Evolutionary conservation across 2,113 vertebrate species (phyloP).

Genomic region (Ailuropoda melanoleuca): DNA sequence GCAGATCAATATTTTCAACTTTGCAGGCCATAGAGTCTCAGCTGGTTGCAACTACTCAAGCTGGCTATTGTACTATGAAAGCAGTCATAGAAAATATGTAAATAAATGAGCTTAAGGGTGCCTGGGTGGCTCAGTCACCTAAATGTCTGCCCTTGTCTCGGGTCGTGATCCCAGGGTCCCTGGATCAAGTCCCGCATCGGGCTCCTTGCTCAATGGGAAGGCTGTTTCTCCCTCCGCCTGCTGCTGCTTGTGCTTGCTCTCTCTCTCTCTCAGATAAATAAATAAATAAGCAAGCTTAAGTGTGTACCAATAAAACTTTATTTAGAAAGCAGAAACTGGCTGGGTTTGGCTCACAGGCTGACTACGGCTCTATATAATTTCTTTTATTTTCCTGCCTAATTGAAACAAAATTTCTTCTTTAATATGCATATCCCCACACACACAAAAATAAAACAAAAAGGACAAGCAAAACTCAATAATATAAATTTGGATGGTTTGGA

Average conservation of each 20-base stretch:
- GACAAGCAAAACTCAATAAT: background rate
- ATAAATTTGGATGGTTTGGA: background rate
- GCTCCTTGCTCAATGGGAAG: no score
- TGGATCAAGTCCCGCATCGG: no score
- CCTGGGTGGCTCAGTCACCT: no score
- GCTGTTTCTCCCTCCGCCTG: no score
- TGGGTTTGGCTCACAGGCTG: background rate
- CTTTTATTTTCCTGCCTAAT: background rate
- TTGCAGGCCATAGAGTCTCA: background rate
- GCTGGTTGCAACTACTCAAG: background rate
- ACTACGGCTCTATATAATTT: background rate
- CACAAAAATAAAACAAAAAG: background rate
- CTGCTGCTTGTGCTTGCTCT: no score
- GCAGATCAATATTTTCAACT: background rate
- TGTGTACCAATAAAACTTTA: background rate
- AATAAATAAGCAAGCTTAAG: background rate
- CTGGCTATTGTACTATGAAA: background rate
- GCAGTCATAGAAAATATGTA: background rate
- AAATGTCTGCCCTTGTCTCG: no score
- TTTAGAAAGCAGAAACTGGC: background rate
- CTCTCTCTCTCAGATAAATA: background rate
- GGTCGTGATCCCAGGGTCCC: no score
- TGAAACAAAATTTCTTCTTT: conserved; percentile 31
- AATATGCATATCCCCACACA: background rate
- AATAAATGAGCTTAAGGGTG: background rate